Conservation (phyloP, 2,113 vertebrate genomes). For the Machaerirhynchus nigripectus region DNA sequence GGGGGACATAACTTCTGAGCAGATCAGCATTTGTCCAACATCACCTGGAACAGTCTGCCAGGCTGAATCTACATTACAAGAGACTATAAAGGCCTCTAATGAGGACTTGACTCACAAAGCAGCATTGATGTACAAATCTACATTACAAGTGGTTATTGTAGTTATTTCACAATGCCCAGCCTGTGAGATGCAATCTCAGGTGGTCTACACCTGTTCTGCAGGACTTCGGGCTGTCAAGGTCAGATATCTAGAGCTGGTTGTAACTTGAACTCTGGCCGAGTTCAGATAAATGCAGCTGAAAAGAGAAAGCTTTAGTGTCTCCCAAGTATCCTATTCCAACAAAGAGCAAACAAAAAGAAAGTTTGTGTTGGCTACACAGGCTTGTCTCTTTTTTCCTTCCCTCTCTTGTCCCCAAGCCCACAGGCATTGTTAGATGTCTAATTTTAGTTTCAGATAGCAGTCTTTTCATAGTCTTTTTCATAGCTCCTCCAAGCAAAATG, state of each 20-base stretch:
- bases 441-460: background rate
- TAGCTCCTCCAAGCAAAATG: background rate
- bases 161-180: slow-evolving; percentile 54
- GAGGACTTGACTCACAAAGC: slow-evolving; percentile 49
- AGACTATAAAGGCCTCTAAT: slow-evolving; percentile 27
- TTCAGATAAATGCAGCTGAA: slow-evolving; percentile 22
- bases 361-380: background rate
- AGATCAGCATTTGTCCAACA: slow-evolving; percentile 14
- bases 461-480: background rate
- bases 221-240: slow-evolving; percentile 55
- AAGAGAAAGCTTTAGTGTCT: background rate
- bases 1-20: background rate
- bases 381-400: background rate
- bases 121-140: slow-evolving; percentile 47
- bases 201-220: slow-evolving; percentile 51
- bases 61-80: background rate
- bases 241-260: background rate
- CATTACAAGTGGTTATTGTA: slow-evolving; percentile 60
- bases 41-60: slow-evolving; percentile 35
- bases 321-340: background rate
- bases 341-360: slow-evolving; percentile 17
- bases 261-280: background rate
- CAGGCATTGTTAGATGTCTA: background rate
- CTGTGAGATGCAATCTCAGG: slow-evolving; percentile 63
- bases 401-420: background rate